These are phyloP conservation scores for Panagrolaimus sp. DNA, from an alignment of 1,140 invertebrate species.

Conservation along the genomic window DNA sequence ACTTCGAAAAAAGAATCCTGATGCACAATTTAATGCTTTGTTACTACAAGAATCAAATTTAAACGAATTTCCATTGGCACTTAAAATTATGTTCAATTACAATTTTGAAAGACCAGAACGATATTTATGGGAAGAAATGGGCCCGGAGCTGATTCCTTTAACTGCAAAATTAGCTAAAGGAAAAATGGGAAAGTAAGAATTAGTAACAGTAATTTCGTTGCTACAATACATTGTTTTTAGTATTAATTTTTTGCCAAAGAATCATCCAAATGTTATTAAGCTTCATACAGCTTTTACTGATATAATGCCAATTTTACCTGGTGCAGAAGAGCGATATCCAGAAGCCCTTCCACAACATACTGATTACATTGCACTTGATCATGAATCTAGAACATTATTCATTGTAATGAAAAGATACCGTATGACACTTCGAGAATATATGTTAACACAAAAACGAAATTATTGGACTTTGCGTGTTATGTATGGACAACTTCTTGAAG, in stretches of 20 bases:
- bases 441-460: constrained; percentile 32
- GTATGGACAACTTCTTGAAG: constrained; percentile 44
- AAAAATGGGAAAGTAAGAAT: constrained; percentile 26
- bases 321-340: constrained; percentile 28
- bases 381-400: constrained; percentile 35
- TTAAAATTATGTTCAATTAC: constrained; percentile 48
- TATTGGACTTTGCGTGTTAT: constrained; percentile 34
- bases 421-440: constrained; percentile 41
- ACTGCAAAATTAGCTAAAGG: constrained; percentile 10
- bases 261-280: constrained; percentile 42
- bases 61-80: constrained; percentile 26
- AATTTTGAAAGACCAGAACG: constrained; percentile 28
- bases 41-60: background rate
- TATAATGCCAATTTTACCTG: constrained; percentile 27
- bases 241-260: constrained; percentile 24
- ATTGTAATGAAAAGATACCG: constrained; percentile 44
- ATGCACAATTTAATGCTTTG: constrained; percentile 13
- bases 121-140: constrained; percentile 32
- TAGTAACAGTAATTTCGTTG: background rate
- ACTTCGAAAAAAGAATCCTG: constrained; percentile 11
- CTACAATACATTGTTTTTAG: constrained; percentile 17
- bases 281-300: constrained; percentile 42
- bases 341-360: constrained; percentile 34
- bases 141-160: constrained; percentile 37
- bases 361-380: constrained; percentile 14